Percentiles rank a stretch among this genome's conserved stretches.
Evolutionary conservation across 2,888 invertebrate species (phyloP).

Genomic region (Patella caerulea): DNA sequence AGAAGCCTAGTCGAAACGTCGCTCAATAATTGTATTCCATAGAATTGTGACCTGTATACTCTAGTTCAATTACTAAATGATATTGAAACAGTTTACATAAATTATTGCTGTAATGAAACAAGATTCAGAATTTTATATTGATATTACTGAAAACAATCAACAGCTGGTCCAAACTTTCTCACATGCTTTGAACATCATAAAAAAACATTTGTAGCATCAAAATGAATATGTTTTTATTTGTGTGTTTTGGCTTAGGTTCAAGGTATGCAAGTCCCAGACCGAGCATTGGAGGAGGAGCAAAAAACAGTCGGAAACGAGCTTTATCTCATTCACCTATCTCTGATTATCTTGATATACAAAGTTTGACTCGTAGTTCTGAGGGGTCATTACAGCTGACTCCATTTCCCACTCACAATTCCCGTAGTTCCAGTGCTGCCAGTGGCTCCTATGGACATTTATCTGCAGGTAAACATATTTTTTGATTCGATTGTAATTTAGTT

Average conservation of each 20-base stretch:
- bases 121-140: no score
- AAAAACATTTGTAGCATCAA: neutral
- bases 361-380: slow-evolving; percentile 95
- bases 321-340: slow-evolving; percentile 93
- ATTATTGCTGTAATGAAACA: no score
- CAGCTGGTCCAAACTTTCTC: no score
- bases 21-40: no score
- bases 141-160: no score
- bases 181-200: no score
- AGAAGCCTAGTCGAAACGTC: no score
- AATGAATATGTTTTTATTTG: neutral
- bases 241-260: slow-evolving; percentile 72
- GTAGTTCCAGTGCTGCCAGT: slow-evolving; percentile 79
- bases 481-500: no score
- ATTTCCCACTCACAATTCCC: slow-evolving; percentile 59
- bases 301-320: slow-evolving; percentile 84
- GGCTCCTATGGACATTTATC: slow-evolving; percentile 97
- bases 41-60: no score
- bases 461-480: slow-evolving; percentile 78
- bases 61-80: no score
- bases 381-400: slow-evolving; percentile 78
- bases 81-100: no score
- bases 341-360: slow-evolving; percentile 94
- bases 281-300: slow-evolving; percentile 57
- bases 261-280: slow-evolving; percentile 81